These are phyloP conservation scores for Dione vanillae DNA, from an alignment of 2,888 invertebrate genomes.

Conservation along the genomic window DNA sequence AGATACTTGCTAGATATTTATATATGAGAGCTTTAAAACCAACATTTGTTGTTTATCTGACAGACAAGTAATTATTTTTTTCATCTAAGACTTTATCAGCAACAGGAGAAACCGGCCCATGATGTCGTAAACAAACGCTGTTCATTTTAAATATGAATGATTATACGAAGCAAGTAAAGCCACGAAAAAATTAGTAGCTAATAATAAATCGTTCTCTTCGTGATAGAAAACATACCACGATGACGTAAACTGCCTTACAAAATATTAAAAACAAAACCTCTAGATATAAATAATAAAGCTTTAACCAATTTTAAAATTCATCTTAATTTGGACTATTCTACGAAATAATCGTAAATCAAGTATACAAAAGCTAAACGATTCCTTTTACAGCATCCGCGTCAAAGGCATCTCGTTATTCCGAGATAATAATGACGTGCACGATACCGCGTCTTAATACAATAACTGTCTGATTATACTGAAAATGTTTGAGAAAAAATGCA, in stretches of 20 bases:
- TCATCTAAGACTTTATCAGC: no score
- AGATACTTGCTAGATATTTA: no score
- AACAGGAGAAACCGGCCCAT: no score
- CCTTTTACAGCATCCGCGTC: constrained; percentile 33
- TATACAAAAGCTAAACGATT: not conserved
- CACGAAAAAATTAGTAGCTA: no score
- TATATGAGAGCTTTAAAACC: no score
- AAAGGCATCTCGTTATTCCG: constrained; percentile 40
- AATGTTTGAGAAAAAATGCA: not conserved
- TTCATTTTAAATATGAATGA: no score
- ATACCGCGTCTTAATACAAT: constrained; percentile 19
- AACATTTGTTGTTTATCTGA: no score
- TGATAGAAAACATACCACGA: not conserved
- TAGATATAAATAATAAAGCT: not conserved
- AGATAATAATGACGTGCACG: constrained; percentile 40
- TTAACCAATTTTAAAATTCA: constrained; percentile 2
- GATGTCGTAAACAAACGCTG: no score
- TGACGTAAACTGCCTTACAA: not conserved
- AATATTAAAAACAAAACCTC: not conserved
- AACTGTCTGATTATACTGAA: not conserved
- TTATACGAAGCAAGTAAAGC: no score
- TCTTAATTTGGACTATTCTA: not conserved
- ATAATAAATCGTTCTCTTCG: no score
- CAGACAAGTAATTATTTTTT: no score
- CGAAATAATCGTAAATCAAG: constrained; percentile 19